Evolutionary conservation across 2,797 vertebrate species (phyloP).

Genomic region (Knipowitschia caucasica): DNA sequence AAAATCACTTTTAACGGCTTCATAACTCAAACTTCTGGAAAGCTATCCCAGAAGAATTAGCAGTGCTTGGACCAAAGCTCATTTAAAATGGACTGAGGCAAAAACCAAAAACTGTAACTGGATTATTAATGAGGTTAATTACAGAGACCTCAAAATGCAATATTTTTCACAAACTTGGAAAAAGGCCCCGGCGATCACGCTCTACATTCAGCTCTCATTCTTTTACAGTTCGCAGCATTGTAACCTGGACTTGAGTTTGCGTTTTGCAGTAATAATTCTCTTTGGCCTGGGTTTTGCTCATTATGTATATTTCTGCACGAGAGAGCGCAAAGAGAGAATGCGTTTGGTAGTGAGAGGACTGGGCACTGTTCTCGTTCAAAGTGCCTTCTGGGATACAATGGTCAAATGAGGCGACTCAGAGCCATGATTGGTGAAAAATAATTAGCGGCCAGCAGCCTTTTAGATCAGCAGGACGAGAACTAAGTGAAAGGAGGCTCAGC

Average conservation of each 20-base stretch:
- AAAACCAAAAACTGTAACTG: constrained; percentile 11
- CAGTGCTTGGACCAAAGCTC: not conserved
- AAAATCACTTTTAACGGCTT: not conserved
- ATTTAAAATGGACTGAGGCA: constrained; percentile 4
- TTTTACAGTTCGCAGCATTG: too few species aligned
- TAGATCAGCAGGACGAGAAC: constrained; percentile 33
- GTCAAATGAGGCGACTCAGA: constrained; percentile 32
- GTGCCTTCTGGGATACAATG: constrained; percentile 33
- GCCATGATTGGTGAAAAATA: constrained; percentile 51
- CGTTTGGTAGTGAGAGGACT: constrained; percentile 19
- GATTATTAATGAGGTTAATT: constrained; percentile 34
- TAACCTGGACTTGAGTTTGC: constrained; percentile 20
- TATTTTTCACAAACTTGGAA: not conserved
- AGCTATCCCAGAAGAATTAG: not conserved
- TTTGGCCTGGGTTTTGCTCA: not conserved
- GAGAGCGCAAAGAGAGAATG: constrained; percentile 30
- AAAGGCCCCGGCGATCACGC: too few species aligned
- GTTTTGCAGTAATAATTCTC: constrained; percentile 21
- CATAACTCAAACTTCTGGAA: not conserved
- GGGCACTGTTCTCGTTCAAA: constrained; percentile 39
- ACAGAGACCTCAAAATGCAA: constrained; percentile 17
- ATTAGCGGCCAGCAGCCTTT: constrained; percentile 43
- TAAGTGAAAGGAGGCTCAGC: constrained; percentile 32
- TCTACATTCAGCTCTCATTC: too few species aligned
- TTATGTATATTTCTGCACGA: constrained; percentile 21